Percentiles rank a stretch among this genome's conserved stretches.
These are phyloP conservation scores for Eudasyphora cyanicolor DNA, from an alignment of 2,888 invertebrate genomes.

Conservation along the genomic window DNA sequence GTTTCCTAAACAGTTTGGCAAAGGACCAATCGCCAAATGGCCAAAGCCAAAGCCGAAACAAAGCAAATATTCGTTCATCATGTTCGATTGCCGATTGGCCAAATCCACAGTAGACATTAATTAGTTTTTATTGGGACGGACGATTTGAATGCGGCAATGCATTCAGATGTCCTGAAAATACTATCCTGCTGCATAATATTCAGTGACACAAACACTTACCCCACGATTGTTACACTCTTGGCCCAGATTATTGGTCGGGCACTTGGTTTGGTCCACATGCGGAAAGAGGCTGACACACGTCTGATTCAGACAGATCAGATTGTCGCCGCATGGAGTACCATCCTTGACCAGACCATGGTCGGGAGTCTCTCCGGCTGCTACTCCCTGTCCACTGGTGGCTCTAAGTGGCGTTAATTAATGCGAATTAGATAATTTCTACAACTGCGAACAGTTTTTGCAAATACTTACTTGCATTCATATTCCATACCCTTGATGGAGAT, in stretches of 20 bases:
- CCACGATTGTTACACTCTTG: constrained; percentile 97
- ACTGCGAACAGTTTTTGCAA: no score
- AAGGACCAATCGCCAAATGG: constrained; percentile 2
- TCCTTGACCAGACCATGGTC: constrained; percentile 94
- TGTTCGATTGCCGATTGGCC: constrained; percentile 1
- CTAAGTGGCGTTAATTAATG: no score
- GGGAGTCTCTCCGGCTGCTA: constrained; percentile 83
- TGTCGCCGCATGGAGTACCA: constrained; percentile 96
- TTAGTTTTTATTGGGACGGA: no score
- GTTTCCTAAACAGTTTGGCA: constrained; percentile 30
- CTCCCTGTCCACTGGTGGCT: constrained; percentile 86
- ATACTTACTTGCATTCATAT: constrained; percentile 97
- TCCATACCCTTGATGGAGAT: constrained; percentile 93
- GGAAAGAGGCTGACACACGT: constrained; percentile 93
- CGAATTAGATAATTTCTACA: no score
- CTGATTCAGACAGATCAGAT: constrained; percentile 96
- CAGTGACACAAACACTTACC: constrained; percentile 84
- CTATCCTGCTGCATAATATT: background rate
- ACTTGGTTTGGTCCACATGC: constrained; percentile 91
- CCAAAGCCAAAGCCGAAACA: background rate
- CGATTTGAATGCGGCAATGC: background rate
- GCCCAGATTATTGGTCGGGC: constrained; percentile 93
- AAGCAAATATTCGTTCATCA: background rate
- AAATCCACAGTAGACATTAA: background rate
- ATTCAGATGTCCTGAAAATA: background rate